These are phyloP conservation scores for Emydocephalus ijimae DNA, from an alignment of 2,113 vertebrate species.

Conservation along the genomic window DNA sequence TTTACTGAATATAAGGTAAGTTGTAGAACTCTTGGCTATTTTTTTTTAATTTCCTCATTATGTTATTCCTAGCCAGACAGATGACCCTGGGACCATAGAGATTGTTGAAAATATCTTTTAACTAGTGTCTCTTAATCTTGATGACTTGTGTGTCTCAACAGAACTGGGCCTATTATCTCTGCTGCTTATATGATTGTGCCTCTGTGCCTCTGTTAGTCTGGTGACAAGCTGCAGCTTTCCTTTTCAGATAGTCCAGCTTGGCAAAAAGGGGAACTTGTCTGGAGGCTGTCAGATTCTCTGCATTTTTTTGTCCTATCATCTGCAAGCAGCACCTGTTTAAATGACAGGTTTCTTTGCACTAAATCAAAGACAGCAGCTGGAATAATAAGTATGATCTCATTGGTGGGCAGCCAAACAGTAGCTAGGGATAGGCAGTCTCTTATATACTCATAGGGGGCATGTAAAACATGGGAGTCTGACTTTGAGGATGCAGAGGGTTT, in stretches of 20 bases:
- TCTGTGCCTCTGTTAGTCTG: background rate
- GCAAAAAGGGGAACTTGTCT: background rate
- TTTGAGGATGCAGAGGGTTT: background rate
- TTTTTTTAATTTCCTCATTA: background rate
- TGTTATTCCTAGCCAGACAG: background rate
- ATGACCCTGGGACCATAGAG: background rate
- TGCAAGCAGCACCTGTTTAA: background rate
- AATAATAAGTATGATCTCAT: background rate
- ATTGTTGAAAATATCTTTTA: background rate
- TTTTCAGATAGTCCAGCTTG: background rate
- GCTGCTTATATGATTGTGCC: background rate
- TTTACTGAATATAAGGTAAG: background rate
- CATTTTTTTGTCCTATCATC: background rate
- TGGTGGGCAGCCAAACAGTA: background rate
- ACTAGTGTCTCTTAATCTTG: background rate
- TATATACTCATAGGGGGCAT: background rate
- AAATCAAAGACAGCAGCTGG: background rate
- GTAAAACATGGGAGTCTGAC: background rate
- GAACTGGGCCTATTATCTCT: background rate
- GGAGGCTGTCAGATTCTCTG: background rate
- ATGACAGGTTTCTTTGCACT: background rate
- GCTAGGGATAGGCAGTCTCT: background rate
- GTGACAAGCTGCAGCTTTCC: background rate
- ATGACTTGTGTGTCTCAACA: background rate
- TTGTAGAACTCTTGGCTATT: background rate